Evolutionary conservation across 2,113 vertebrate species (phyloP), one percentile per base, ranked within the genome.

Genomic region (Salvelinus sp.): DNA sequence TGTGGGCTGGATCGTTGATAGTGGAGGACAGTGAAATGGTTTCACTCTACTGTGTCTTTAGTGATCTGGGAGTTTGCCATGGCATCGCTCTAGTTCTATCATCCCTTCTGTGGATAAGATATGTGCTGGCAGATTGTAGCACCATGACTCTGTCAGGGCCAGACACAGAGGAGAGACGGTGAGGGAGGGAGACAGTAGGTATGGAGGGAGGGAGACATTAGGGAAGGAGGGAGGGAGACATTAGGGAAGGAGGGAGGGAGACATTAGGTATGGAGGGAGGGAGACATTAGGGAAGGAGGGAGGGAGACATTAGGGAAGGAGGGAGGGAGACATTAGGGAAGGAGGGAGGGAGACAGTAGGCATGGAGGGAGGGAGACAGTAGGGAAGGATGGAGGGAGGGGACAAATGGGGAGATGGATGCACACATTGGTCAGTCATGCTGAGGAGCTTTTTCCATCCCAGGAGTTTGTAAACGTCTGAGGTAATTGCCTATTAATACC

Each of bases 401-500:
- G 71, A 65, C 7, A 10, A 60, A 27, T 20, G 28, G 66, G 58
- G 76, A 73, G 66, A 60, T 7, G 18, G 68, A 63, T 16, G 14
- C n/a, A 6, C 48, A 70, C 76, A 82, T 69, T 70, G 73, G 22
- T 68, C 10, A 33, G 75, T 23, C 38, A 74, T 22, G 22, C 48
- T 63, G 71, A 82, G 22, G 64, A 1, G 1, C 74, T 75, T 70
- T 28, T 69, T 78, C 50, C 65, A 69, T 70, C 47, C 44, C n/a
- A 57, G 80, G 64, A 76, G 78, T 82, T 90, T 81, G 47, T 68
- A 85, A 77, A 79, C 75, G 65, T 86, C 70, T 67, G 57, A 79
- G 63, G 73, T 85, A 85, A 88, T 82, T 79, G 65, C 48, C 50
- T 77, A 85, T 83, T 88, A 89, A 85, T 81, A 85, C 72, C 74